Base-by-base conservation (phyloP, 2,797 vertebrate genomes). In the Dermochelys coriacea region DNA sequence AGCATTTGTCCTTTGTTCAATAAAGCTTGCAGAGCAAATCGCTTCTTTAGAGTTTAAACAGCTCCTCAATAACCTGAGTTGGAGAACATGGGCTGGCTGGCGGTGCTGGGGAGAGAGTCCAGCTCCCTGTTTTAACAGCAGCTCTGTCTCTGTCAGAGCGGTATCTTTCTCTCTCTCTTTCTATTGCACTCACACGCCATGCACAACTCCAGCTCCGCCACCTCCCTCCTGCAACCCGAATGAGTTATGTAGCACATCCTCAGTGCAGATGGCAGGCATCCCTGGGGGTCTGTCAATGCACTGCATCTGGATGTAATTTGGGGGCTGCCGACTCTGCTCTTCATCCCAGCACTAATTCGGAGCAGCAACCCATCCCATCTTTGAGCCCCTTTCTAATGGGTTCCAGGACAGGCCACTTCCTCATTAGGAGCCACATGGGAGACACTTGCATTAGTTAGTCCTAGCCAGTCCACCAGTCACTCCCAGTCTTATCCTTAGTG, bases 81-180 rank as follows among this genome's bases (percentile, higher is more conserved):
- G 87, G 87, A 29, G 83, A 89, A 89, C 91, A 93, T 45, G 87
- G 87, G 31, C 71, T 89, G 87, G 16, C 87, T 89, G 87, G 87
- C 49, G 41, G 71, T 82, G 51, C 34, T 77, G 64, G 9, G 64
- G 64, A 49, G 54, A 80, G 77, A 68, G 61, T 49, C 82, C 75
- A 82, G 31, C 31, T 92, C 52, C 54, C 61, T 45, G 21, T 27
- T 47, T 45, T 29, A 27, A 59, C 64, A 64, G 54, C 34, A 75
- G 23, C 47, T 47, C 11, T 27, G 25, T 45, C 21, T 31, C 52
- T 64, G 25, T 71, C 64, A 11, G 64, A 41, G 10, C 8, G 11
- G 16, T 10, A 14, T 5, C 10, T 59, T 18, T 59, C 61, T 49
- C 80, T 16, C 52, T 87, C 82, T 52, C 41, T 4, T 0, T 15